Evolutionary conservation across 2,888 invertebrate species (phyloP).

Genomic region (Lordiphosa fenestrarum): DNA sequence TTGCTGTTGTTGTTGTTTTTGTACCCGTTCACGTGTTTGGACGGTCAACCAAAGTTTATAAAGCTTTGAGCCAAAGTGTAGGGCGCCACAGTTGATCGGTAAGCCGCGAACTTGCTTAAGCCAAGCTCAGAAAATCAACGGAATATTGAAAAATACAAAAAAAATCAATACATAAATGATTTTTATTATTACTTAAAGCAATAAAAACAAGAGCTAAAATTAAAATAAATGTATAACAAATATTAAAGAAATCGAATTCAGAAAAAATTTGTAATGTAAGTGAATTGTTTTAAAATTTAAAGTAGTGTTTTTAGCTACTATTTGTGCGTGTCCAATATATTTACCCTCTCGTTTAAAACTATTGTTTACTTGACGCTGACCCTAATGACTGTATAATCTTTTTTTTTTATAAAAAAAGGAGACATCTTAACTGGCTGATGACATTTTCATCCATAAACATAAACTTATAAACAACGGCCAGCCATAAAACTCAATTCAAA

Average conservation of each 20-base stretch:
- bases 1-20: constrained; percentile 9
- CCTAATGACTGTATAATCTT: constrained; percentile 18
- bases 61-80: constrained; percentile 53
- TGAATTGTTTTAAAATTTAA: no score
- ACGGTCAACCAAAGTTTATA: constrained; percentile 58
- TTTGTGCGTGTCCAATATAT: no score
- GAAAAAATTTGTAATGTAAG: no score
- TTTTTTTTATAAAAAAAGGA: constrained; percentile 2
- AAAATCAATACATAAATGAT: constrained; percentile 11
- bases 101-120: constrained; percentile 50
- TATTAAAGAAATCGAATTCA: no score
- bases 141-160: constrained; percentile 42
- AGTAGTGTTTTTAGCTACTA: no score
- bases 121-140: constrained; percentile 43
- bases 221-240: no score
- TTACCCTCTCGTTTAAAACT: not conserved
- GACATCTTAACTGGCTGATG: constrained; percentile 1
- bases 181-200: not conserved
- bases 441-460: constrained; percentile 8
- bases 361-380: not conserved
- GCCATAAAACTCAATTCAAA: constrained; percentile 25
- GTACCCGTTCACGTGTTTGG: constrained; percentile 67
- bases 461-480: constrained; percentile 7
- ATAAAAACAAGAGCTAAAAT: not conserved
- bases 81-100: constrained; percentile 65